Percentiles rank a stretch among this genome's conserved stretches.
These are phyloP conservation scores for Drosophila meridionalis DNA, from an alignment of 2,888 invertebrate species.

Conservation along the genomic window DNA sequence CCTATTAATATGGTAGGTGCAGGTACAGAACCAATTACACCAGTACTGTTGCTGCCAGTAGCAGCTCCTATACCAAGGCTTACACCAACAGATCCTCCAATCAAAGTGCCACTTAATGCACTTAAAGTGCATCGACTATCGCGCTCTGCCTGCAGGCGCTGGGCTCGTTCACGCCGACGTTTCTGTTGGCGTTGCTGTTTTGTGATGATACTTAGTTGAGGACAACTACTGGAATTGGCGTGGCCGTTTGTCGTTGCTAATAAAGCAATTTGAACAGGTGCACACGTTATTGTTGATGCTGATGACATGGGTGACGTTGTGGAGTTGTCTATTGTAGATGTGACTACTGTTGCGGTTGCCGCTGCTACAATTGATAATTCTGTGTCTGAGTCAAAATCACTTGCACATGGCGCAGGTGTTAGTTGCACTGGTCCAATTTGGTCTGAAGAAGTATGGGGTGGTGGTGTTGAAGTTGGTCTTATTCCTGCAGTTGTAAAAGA, in stretches of 20 bases:
- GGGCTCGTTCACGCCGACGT: constrained; percentile 95
- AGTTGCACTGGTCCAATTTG: constrained; percentile 15
- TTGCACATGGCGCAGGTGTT: constrained; percentile 60
- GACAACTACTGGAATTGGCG: constrained; percentile 45
- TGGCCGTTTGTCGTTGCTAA: constrained; percentile 69
- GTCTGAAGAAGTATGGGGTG: constrained; percentile 10
- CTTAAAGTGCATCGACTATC: constrained; percentile 86
- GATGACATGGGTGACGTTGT: constrained; percentile 39
- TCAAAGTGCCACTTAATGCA: constrained; percentile 47
- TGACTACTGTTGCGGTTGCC: constrained; percentile 36
- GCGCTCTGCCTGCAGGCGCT: constrained; percentile 95
- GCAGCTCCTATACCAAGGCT: constrained; percentile 53
- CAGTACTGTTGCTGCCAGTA: constrained; percentile 19
- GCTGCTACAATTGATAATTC: constrained; percentile 82
- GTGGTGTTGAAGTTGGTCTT: constrained; percentile 32
- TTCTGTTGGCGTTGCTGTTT: constrained; percentile 88
- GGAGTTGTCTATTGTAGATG: constrained; percentile 15
- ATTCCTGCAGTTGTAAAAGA: constrained; percentile 36
- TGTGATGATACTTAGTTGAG: constrained; percentile 77
- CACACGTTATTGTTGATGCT: constrained; percentile 31
- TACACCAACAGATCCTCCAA: constrained; percentile 58
- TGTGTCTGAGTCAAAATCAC: constrained; percentile 84
- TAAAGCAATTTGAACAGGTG: constrained; percentile 31
- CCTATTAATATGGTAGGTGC: constrained; percentile 49
- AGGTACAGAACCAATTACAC: constrained; percentile 29